These are phyloP conservation scores for Tethea ocularis DNA, from an alignment of 2,888 invertebrate species.

Conservation along the genomic window DNA sequence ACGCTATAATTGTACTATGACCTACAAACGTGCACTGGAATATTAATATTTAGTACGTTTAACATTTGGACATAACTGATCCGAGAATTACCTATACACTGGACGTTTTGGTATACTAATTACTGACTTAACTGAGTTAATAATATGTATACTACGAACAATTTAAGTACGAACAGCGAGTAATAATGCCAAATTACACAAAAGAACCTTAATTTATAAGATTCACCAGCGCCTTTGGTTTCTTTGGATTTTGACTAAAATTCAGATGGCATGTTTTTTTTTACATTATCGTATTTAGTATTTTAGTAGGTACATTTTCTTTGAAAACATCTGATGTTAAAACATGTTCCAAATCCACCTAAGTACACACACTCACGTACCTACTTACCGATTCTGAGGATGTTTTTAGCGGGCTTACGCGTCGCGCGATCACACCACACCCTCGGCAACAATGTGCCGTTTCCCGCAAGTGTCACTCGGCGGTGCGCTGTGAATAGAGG, in stretches of 20 bases:
- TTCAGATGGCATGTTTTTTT: neutral
- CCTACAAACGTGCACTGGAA: neutral
- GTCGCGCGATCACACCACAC: slow-evolving; percentile 2
- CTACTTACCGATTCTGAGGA: slow-evolving; percentile 6
- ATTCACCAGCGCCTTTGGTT: too few relatives aligned
- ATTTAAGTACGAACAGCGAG: too few relatives aligned
- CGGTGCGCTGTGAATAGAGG: slow-evolving; percentile 47
- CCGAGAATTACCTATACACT: neutral
- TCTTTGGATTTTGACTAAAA: too few relatives aligned
- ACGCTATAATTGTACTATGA: neutral
- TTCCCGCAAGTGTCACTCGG: slow-evolving; percentile 52
- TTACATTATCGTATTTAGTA: neutral
- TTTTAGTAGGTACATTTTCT: neutral
- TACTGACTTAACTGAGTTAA: neutral
- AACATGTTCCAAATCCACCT: neutral
- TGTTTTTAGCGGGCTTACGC: slow-evolving; percentile 2
- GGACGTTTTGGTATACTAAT: neutral
- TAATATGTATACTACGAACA: too few relatives aligned
- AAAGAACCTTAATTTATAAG: too few relatives aligned
- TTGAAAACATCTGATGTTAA: neutral
- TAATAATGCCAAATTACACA: too few relatives aligned
- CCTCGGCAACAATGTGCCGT: slow-evolving; percentile 41
- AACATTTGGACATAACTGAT: neutral
- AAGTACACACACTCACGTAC: neutral
- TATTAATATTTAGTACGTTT: neutral